Evolutionary conservation across 2,888 invertebrate genomes (phyloP).

Genomic region (Tromatobia lineatoria): DNA sequence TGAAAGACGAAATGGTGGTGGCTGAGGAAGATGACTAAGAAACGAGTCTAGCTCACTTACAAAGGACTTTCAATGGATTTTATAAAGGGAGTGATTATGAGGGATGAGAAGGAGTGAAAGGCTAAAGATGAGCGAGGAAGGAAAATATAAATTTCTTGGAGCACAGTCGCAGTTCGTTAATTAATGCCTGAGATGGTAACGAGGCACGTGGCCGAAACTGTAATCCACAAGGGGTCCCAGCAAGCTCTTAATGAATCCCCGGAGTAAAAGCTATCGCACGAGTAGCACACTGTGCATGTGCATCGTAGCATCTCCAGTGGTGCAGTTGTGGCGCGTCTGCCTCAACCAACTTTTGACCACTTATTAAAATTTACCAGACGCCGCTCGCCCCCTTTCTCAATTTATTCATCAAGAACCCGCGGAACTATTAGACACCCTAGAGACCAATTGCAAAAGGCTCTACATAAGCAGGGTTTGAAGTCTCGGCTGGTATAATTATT

Average conservation of each 20-base stretch:
- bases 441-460: constrained; percentile 56
- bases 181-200: constrained; percentile 68
- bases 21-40: constrained; percentile 43
- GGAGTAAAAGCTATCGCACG: constrained; percentile 62
- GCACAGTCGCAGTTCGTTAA: constrained; percentile 68
- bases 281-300: constrained; percentile 46
- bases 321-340: constrained; percentile 59
- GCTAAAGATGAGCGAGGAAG: constrained; percentile 56
- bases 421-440: constrained; percentile 60
- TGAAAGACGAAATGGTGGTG: constrained; percentile 46
- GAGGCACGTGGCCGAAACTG: constrained; percentile 67
- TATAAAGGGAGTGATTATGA: constrained; percentile 64
- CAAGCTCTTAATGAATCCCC: constrained; percentile 68
- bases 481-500: constrained; percentile 23
- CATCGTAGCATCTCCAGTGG: constrained; percentile 41
- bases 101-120: constrained; percentile 43
- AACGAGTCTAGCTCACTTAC: constrained; percentile 58
- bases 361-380: constrained; percentile 70
- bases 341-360: constrained; percentile 67
- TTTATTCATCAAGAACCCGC: constrained; percentile 59
- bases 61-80: constrained; percentile 67
- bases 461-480: constrained; percentile 29
- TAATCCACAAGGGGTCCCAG: constrained; percentile 63
- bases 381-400: constrained; percentile 48
- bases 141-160: constrained; percentile 69